phyloP scores from a whole-genome alignment of 2,888 invertebrate genomes.

The Tipula helvola region DNA sequence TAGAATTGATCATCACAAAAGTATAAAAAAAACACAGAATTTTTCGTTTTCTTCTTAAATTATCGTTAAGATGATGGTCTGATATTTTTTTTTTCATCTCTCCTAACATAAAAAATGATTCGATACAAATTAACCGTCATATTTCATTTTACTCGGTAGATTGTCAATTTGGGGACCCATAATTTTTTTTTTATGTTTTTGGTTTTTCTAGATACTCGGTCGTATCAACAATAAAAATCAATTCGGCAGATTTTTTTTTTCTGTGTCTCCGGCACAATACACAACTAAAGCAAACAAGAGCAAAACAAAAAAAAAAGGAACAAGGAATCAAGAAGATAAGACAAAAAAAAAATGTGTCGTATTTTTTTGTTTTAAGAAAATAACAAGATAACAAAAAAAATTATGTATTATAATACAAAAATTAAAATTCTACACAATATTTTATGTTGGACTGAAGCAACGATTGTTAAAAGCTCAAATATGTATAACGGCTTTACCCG shows the following conservation, averaged over 20 bases:
- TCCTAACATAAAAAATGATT: slow-evolving; percentile 17
- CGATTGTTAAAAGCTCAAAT: background rate
- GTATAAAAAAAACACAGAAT: background rate
- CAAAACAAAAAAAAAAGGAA: background rate
- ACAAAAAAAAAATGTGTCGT: background rate
- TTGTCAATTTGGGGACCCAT: slow-evolving; percentile 18
- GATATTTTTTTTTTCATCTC: background rate
- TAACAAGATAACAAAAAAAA: background rate
- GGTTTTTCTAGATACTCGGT: background rate
- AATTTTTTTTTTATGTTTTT: background rate
- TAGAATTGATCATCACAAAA: background rate
- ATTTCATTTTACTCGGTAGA: slow-evolving; percentile 19
- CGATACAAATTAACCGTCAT: slow-evolving; percentile 21
- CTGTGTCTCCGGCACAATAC: background rate
- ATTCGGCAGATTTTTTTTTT: slow-evolving; percentile 9
- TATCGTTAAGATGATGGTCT: background rate
- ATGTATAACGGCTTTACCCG: background rate
- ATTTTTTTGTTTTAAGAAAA: background rate
- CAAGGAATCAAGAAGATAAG: background rate
- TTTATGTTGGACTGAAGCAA: background rate
- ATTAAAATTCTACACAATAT: slow-evolving; percentile 9
- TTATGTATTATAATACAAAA: background rate
- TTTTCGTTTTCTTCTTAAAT: background rate
- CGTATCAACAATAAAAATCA: slow-evolving; percentile 6
- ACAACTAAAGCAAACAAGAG: background rate